Evolutionary conservation across 2,888 invertebrate genomes (phyloP).

Genomic region (Lasioglossum lativentre): DNA sequence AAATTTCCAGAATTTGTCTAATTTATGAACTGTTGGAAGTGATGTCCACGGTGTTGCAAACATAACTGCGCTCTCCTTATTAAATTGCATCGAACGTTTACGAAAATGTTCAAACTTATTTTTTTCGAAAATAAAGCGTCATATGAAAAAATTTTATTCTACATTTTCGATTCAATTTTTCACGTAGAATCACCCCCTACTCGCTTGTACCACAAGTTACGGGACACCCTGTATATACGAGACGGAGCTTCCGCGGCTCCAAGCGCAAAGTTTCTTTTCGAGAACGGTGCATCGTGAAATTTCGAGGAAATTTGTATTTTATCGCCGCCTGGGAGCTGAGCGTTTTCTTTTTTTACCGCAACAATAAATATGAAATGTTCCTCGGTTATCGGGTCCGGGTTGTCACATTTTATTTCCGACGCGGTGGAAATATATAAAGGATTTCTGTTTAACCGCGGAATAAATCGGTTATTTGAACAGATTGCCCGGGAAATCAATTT

Average conservation of each 20-base stretch:
- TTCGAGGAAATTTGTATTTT: not conserved
- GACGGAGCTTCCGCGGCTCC: not conserved
- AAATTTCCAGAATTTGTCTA: no score
- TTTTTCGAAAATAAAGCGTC: no score
- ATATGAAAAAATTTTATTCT: no score
- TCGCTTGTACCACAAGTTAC: no score
- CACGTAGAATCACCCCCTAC: no score
- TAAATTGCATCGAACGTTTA: no score
- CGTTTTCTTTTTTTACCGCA: not conserved
- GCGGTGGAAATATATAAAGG: not conserved
- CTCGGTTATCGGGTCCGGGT: not conserved
- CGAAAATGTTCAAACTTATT: no score
- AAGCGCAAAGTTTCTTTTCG: not conserved
- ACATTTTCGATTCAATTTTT: no score
- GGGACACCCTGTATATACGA: no score
- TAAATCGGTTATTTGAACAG: slow-evolving; percentile 9
- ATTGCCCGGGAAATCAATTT: slow-evolving; percentile 6
- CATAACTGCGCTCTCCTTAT: no score
- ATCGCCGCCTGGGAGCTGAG: not conserved
- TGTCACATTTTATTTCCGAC: not conserved
- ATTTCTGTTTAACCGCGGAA: slow-evolving; percentile 2
- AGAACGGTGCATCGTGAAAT: not conserved
- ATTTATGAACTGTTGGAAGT: no score
- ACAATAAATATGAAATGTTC: not conserved
- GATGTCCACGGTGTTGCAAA: no score